These are phyloP conservation scores for Mustela nigripes DNA, from an alignment of 2,113 vertebrate genomes.

Conservation along the genomic window DNA sequence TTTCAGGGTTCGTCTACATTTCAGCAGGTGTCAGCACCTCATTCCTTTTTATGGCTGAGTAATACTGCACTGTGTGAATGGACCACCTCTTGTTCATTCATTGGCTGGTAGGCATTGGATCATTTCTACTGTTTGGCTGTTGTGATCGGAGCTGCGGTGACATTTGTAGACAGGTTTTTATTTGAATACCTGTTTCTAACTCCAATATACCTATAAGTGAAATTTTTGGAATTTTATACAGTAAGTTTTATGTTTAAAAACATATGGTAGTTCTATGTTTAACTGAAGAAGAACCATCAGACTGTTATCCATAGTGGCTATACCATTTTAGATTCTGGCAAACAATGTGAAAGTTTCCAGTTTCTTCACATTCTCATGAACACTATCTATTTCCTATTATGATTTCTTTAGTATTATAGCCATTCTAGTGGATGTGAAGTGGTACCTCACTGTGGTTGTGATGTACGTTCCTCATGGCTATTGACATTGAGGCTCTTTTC, in stretches of 20 bases:
- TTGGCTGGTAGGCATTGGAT: too few relatives aligned
- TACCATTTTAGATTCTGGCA: not conserved
- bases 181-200: not conserved
- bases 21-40: accelerated
- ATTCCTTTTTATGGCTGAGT: not conserved
- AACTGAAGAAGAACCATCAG: not conserved
- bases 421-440: not conserved
- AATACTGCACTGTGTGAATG: not conserved
- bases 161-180: not conserved
- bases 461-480: not conserved
- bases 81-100: not conserved
- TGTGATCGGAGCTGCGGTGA: not conserved
- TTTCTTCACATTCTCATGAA: not conserved
- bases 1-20: not conserved
- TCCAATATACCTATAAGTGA: not conserved
- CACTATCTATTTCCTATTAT: not conserved
- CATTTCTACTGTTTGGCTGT: not conserved
- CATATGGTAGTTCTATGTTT: not conserved
- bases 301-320: not conserved
- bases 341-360: not conserved
- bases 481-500: not conserved
- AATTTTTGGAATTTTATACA: not conserved
- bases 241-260: not conserved
- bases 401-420: not conserved
- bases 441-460: not conserved